Evolutionary conservation across 2,797 vertebrate genomes (phyloP), one percentile per base, ranked within the genome.

Genomic region (Bryconaethiops microstoma): DNA sequence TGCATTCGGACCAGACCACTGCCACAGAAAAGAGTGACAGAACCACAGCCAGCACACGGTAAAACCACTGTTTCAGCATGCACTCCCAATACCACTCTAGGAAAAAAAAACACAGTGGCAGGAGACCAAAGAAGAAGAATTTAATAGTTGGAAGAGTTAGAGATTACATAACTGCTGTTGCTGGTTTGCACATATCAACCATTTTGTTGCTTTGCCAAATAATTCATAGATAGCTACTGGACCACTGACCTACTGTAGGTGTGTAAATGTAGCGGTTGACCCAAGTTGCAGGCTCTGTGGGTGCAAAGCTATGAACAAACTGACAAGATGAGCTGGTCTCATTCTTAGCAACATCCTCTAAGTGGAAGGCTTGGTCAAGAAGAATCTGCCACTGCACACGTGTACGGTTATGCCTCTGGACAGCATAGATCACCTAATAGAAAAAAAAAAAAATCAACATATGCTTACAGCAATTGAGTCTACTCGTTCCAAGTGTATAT

Each of bases 21-120:
- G 96, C 93, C 86, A 97, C 93, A 5, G 97, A 98, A 91, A 99
- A 97, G 0, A 93, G 85, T 0, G 93, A 94, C 86, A 99, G 90
- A 39, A 95, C 85, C 89, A 98, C 91, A 0, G 97, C 95, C 85
- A 99, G 93, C 71, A 94, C 89, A 67, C 96, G 94, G 81, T 95
- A 94, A 88, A 96, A 99, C 96, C 96, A 98, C 0, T 95, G 93
- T 85, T 95, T 95, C 78, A 99, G 91, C 76, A 97, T 92, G 80
- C 98, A 99, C 85, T 98, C 95, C 98, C 98, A 99, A 91, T 97
- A 98, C 98, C 97, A 99, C 86, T 99, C 97, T 98, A 90, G 4
- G 76, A 85, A 63, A 78, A 70, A 5, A 81, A 25, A 83, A 42
- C 40, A 48, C 45, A 48, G 45, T 5, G 45, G 40, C 9, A 76